Percentiles rank a stretch among this genome's conserved stretches.
phyloP scores from a whole-genome alignment of 2,888 invertebrate genomes.

The Phymatocera aterrima region DNA sequence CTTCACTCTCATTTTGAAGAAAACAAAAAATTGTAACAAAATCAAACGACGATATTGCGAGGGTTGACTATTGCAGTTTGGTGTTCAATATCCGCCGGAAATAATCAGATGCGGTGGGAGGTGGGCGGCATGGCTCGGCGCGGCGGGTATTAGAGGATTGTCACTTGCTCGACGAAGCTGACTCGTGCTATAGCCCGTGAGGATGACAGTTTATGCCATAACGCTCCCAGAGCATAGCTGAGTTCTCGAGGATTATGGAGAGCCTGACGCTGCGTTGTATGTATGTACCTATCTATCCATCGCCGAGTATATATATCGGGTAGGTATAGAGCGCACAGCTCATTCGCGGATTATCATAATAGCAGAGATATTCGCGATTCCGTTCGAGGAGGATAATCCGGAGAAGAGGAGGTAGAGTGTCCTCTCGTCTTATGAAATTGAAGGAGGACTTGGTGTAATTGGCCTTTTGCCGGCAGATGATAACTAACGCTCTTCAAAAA shows the following conservation, averaged over 20 bases:
- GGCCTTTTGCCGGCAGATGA: background rate
- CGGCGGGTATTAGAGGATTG: background rate
- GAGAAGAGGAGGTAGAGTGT: conserved; percentile 20
- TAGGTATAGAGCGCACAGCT: too few relatives aligned
- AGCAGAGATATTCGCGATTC: background rate
- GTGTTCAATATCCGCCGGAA: conserved; percentile 67
- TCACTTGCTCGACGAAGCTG: conserved; percentile 12
- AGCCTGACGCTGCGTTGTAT: too few relatives aligned
- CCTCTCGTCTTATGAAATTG: conserved; percentile 8
- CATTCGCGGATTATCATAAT: conserved; percentile 5
- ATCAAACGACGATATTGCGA: conserved; percentile 63
- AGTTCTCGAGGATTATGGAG: background rate
- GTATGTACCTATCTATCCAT: too few relatives aligned
- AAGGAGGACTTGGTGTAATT: conserved; percentile 18
- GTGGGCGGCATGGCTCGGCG: too few relatives aligned
- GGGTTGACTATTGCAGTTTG: conserved; percentile 58
- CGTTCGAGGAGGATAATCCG: background rate
- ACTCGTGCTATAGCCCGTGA: conserved; percentile 27
- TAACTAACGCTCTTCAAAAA: too few relatives aligned
- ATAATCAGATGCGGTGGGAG: conserved; percentile 58
- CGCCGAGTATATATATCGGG: background rate
- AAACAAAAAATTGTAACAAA: conserved; percentile 51
- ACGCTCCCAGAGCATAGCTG: background rate
- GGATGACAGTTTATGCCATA: background rate
- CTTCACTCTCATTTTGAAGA: background rate